These are phyloP conservation scores for Anoncus sp. DNA, from an alignment of 2,888 invertebrate species.

Conservation along the genomic window DNA sequence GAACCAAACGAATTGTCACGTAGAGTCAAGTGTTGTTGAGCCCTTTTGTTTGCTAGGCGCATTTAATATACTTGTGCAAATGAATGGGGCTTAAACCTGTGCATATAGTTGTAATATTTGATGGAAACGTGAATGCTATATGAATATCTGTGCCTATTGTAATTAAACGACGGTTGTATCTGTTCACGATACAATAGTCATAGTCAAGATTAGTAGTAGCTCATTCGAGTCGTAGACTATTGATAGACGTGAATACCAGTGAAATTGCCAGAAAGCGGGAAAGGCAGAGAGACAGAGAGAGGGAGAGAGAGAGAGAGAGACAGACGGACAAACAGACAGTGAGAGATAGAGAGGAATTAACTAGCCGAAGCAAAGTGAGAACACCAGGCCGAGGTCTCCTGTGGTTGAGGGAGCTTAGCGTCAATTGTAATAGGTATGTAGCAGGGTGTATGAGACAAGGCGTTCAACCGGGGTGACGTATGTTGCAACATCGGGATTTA, in stretches of 20 bases:
- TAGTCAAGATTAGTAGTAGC: conserved; percentile 10
- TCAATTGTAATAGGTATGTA: conserved; percentile 47
- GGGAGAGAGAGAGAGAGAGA: conserved; percentile 5
- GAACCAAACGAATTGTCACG: not conserved
- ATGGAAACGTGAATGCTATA: conserved; percentile 12
- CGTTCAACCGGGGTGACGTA: conserved; percentile 23
- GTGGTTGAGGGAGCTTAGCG: conserved; percentile 36
- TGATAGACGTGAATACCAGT: too few relatives aligned
- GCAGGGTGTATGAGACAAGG: conserved; percentile 46
- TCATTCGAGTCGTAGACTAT: too few relatives aligned
- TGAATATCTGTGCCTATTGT: not conserved
- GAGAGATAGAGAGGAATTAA: conserved; percentile 7
- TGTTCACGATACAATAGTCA: conserved; percentile 10
- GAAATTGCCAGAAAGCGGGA: not conserved
- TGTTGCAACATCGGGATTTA: conserved; percentile 47
- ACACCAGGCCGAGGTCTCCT: not conserved
- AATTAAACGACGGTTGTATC: not conserved
- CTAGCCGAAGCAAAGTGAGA: conserved; percentile 28
- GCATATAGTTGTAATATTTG: conserved; percentile 11
- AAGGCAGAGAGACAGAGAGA: not conserved
- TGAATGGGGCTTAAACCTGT: not conserved
- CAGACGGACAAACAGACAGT: not conserved
- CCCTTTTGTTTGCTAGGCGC: not conserved
- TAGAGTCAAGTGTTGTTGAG: not conserved
- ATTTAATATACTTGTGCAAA: too few relatives aligned